phyloP scores from a whole-genome alignment of 2,113 vertebrate species.

The Ceyx cyanopectus region DNA sequence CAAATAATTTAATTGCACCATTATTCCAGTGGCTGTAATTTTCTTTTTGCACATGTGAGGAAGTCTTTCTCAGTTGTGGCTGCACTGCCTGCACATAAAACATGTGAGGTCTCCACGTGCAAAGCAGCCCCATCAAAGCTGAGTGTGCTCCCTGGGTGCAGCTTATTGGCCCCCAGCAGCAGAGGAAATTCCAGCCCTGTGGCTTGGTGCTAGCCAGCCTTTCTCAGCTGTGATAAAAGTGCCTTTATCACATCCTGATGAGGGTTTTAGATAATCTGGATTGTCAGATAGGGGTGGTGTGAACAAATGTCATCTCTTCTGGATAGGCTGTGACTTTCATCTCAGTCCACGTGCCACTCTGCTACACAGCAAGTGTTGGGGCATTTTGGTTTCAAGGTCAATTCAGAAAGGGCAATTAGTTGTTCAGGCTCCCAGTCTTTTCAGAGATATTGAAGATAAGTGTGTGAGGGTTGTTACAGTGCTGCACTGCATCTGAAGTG shows the following conservation, averaged over 20 bases:
- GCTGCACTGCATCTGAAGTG: not conserved
- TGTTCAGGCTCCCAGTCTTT: not conserved
- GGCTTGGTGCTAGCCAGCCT: constrained; percentile 29
- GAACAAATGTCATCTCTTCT: constrained; percentile 51
- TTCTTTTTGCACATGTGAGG: not conserved
- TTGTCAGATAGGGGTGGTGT: constrained; percentile 43
- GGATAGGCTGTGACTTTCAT: constrained; percentile 55
- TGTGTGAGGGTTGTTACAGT: not conserved
- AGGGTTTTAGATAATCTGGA: constrained; percentile 48
- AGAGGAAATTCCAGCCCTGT: not conserved
- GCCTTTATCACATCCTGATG: constrained; percentile 28
- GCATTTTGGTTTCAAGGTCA: constrained; percentile 53
- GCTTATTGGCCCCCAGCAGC: not conserved
- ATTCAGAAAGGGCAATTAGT: not conserved
- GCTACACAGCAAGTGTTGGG: not conserved
- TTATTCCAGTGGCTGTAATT: not conserved
- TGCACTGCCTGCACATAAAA: not conserved
- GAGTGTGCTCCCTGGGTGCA: not conserved
- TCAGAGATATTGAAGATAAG: not conserved
- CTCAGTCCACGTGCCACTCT: constrained; percentile 22
- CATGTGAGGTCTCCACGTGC: not conserved
- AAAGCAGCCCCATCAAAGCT: not conserved
- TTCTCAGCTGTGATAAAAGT: constrained; percentile 46
- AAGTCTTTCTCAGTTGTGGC: not conserved
- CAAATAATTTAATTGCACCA: not conserved